Base-by-base conservation (phyloP, 2,113 vertebrate genomes). In the Silurus glanis region DNA sequence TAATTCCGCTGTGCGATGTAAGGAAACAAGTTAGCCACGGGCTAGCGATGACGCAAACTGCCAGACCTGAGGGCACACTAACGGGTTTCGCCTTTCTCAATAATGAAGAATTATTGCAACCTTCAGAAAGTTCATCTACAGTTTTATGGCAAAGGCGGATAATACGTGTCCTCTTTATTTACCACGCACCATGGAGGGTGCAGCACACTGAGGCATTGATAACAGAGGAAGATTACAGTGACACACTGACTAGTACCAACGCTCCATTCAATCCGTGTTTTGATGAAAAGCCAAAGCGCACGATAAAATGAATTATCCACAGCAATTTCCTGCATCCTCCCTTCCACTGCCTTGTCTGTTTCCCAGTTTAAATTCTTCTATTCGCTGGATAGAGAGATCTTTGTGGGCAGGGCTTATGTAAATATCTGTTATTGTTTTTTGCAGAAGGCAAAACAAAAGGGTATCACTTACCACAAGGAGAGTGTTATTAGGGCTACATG, bases 61-160 rank as follows among this genome's bases (percentile, higher is more conserved):
- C 76, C 80, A 58, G 74, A 87, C 80, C 74, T 55, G 28, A 82
- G 86, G 86, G 80, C 80, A 80, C 66, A 80, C 80, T 80, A 87
- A 87, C 80, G 86, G 83, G 78, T 87, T 58, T 87, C 19, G 62
- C 72, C 64, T 72, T 83, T 81, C 72, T 87, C 84, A 80, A 83
- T 81, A 84, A 89, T 45, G 71, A 47, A 0, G 64, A 76, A 86
- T 87, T 81, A 89, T 83, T 84, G 72, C 74, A 89, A 86, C 84
- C 84, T 83, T 87, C 81, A 81, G 58, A 87, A 83, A 89, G 86
- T 87, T 87, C 81, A 88, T 81, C 53, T 66, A 85, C 80, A 58
- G 86, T 83, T 88, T 88, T 81, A 89, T 78, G 84, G 75, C 81
- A 69, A 86, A 87, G 19, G 71, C 61, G 17, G 69, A 45, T 78